Percentiles rank a stretch among this genome's conserved stretches.
phyloP scores from a whole-genome alignment of 2,888 invertebrate genomes.

The Drosophila meridionalis region DNA sequence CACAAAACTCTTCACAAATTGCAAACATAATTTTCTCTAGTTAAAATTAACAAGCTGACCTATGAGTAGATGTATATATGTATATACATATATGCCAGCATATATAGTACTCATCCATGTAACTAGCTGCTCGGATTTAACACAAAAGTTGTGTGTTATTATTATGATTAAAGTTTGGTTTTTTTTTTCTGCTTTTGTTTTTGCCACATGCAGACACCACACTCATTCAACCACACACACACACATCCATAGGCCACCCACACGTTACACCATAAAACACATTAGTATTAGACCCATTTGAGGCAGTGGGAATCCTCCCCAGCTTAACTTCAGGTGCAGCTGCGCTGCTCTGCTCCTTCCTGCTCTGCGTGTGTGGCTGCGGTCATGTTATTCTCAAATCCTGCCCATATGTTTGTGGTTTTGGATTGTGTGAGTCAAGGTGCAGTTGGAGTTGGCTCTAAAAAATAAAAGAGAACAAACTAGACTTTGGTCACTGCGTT shows the following conservation, averaged over 20 bases:
- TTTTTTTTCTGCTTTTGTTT: constrained; percentile 5
- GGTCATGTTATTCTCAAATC: constrained; percentile 41
- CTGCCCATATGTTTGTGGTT: constrained; percentile 45
- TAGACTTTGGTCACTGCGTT: constrained; percentile 9
- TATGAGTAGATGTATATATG: neutral
- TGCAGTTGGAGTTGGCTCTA: constrained; percentile 35
- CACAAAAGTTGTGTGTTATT: constrained; percentile 67
- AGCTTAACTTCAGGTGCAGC: constrained; percentile 48
- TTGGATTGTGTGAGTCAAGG: constrained; percentile 44
- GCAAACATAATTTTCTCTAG: constrained; percentile 8
- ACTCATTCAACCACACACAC: constrained; percentile 5
- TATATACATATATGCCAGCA: neutral
- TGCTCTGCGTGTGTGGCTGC: constrained; percentile 28
- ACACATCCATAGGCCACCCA: neutral
- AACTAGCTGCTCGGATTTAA: constrained; percentile 52
- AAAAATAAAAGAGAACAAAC: constrained; percentile 17
- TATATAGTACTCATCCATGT: neutral
- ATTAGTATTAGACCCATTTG: constrained; percentile 63
- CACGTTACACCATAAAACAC: constrained; percentile 44
- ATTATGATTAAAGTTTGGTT: constrained; percentile 73
- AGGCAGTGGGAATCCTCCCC: constrained; percentile 17
- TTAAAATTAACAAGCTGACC: neutral
- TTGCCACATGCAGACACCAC: constrained; percentile 17
- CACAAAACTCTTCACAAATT: constrained; percentile 4
- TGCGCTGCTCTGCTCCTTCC: constrained; percentile 9